Percentiles rank a stretch among this genome's conserved stretches.
These are phyloP conservation scores for Ammodytes dubius DNA, from an alignment of 2,113 vertebrate species.

Conservation along the genomic window DNA sequence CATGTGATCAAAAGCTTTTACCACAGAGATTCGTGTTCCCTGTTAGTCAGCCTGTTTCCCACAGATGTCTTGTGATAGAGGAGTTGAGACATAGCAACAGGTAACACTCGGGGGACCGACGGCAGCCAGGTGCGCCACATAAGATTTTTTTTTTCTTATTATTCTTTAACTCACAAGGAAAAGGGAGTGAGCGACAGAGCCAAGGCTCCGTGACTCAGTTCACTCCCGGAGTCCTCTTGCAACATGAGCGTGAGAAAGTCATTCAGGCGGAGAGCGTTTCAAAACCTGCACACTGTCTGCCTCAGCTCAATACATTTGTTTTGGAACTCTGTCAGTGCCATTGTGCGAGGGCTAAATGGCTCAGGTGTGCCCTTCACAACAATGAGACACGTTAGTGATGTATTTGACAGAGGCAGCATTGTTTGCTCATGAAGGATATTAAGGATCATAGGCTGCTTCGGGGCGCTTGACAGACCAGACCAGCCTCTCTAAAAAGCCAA, in stretches of 20 bases:
- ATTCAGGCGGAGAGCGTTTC: constrained; percentile 85
- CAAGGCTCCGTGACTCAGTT: constrained; percentile 82
- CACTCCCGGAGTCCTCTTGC: constrained; percentile 82
- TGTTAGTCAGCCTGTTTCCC: constrained; percentile 62
- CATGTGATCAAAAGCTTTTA: constrained; percentile 50
- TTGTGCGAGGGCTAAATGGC: constrained; percentile 65
- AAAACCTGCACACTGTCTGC: constrained; percentile 73
- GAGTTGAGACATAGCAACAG: constrained; percentile 73
- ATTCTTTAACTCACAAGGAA: constrained; percentile 64
- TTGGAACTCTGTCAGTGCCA: constrained; percentile 72
- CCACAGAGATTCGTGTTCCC: constrained; percentile 33
- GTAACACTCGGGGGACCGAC: constrained; percentile 87
- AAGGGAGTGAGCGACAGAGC: constrained; percentile 69
- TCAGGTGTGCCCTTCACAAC: constrained; percentile 71
- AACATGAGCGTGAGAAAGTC: constrained; percentile 97
- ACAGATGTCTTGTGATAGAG: constrained; percentile 51
- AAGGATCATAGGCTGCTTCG: constrained; percentile 34
- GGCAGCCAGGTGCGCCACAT: constrained; percentile 88
- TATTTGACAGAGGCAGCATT: constrained; percentile 62
- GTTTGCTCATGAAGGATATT: constrained; percentile 49
- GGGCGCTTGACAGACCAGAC: constrained; percentile 48
- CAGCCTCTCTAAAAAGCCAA: constrained; percentile 19
- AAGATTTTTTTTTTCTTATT: constrained; percentile 74
- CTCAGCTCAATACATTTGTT: constrained; percentile 79
- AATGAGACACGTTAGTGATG: constrained; percentile 56